These are phyloP conservation scores for Malurus elegans DNA, from an alignment of 2,113 vertebrate species.

Conservation along the genomic window DNA sequence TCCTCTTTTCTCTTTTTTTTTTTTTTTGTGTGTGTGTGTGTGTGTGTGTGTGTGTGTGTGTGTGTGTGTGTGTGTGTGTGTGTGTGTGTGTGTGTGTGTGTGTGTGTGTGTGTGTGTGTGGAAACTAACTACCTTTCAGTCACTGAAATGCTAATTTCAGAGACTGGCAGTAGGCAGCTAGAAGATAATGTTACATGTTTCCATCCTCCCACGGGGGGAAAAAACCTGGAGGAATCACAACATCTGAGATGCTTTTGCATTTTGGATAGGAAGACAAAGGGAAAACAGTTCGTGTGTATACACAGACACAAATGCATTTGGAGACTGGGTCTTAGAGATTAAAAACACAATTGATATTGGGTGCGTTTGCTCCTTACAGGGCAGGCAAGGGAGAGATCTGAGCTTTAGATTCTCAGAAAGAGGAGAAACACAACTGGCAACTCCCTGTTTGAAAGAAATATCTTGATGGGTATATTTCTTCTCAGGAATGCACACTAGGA, in stretches of 20 bases:
- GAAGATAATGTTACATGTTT: slow-evolving; percentile 74
- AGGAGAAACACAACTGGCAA: slow-evolving; percentile 26
- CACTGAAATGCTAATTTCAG: slow-evolving; percentile 71
- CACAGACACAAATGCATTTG: slow-evolving; percentile 27
- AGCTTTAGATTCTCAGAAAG: slow-evolving; percentile 43
- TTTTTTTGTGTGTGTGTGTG: no score
- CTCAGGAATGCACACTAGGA: slow-evolving; percentile 41
- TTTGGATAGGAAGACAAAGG: slow-evolving; percentile 70
- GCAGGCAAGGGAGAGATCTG: not conserved
- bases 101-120: no score
- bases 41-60: no score
- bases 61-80: no score
- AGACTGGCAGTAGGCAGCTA: slow-evolving; percentile 69
- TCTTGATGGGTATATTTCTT: slow-evolving; percentile 49
- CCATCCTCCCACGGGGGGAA: slow-evolving; percentile 55
- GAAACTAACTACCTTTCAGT: slow-evolving; percentile 55
- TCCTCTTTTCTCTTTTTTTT: not conserved
- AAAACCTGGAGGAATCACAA: slow-evolving; percentile 65
- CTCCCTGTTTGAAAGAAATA: slow-evolving; percentile 55
- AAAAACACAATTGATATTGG: slow-evolving; percentile 67
- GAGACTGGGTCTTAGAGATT: slow-evolving; percentile 55
- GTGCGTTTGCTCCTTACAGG: slow-evolving; percentile 38
- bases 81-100: no score
- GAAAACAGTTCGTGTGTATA: slow-evolving; percentile 37
- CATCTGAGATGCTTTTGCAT: slow-evolving; percentile 62